A percentile compares a stretch with the other conserved stretches of the same genome.
Conservation (phyloP, 2,797 vertebrate species). For the Pangasius krempfi region DNA sequence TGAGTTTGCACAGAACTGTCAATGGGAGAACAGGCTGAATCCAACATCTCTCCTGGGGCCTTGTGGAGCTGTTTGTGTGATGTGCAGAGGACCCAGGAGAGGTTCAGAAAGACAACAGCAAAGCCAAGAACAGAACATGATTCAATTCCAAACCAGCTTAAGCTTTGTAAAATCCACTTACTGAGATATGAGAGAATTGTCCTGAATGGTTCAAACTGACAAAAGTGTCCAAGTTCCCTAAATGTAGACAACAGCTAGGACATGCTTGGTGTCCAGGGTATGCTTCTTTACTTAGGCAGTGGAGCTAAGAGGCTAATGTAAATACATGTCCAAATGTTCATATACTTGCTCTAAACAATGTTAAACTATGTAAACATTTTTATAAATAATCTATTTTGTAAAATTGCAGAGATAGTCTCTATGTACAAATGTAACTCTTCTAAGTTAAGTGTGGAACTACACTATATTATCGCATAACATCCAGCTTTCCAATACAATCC, state of each 20-base stretch:
- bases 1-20: neutral
- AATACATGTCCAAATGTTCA: neutral
- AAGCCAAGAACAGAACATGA: conserved; percentile 44
- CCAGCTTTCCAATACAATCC: neutral
- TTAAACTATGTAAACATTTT: neutral
- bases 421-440: neutral
- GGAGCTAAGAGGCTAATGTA: neutral
- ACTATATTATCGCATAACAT: neutral
- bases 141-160: conserved; percentile 45
- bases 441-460: neutral
- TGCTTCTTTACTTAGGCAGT: neutral
- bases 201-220: neutral
- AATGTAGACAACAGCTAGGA: neutral
- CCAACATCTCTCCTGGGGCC: neutral
- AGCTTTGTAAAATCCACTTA: conserved; percentile 12
- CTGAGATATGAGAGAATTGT: neutral
- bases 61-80: conserved; percentile 9
- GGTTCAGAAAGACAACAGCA: conserved; percentile 38
- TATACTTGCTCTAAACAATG: neutral
- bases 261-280: neutral
- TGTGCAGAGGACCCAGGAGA: conserved; percentile 28
- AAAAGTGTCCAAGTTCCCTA: neutral
- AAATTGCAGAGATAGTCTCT: neutral
- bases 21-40: conserved; percentile 9
- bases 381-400: neutral